Base-by-base conservation (phyloP, 2,113 vertebrate genomes). In the Xiphorhynchus elegans region DNA sequence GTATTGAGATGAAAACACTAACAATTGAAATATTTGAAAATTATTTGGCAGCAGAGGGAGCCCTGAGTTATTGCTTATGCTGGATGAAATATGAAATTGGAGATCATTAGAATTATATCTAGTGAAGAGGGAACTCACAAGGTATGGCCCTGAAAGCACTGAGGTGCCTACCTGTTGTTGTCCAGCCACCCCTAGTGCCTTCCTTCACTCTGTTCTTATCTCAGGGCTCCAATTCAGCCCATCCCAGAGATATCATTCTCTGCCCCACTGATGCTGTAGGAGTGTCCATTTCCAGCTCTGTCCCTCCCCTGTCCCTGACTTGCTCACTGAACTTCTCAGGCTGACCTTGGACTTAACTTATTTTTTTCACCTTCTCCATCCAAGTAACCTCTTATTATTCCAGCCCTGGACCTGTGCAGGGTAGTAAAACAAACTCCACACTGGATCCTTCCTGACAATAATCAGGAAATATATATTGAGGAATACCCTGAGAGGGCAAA, bases 341-440 rank as follows among this genome's bases (percentile, higher is more conserved):
- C 44, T 91, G 37, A 74, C 23, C 25, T 47, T 63, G 33, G 42
- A 10, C 28, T 58, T 69, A 21, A 40, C 3, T 19, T 6, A 17
- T 11, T 26, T 23, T 28, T 75, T 78, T 52, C 47, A 55, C 21
- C 5, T 50, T 52, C 11, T 63, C 24, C n/a, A 14, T 28, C 16
- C 20, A 42, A 72, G 44, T 29, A 91, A 49, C 4, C 23, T 35
- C 23, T 42, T 49, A 11, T 13, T 39, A 64, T 7, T 15, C 11
- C 1, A 1, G 2, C 3, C 4, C 25, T 59, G 59, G 24, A 5
- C 5, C 28, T 46, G 4, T 1, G 2, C 0, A 1, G 6, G 10
- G 2, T 35, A 73, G 8, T 1, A 5, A 15, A 84, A 17, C 26
- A 56, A 77, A 6, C 4, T 4, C 28, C 1, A 1, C 1, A 1